Percentiles rank a stretch among this genome's conserved stretches.
Conservation (phyloP, 2,113 vertebrate species). For the Hippopotamus amphibius region DNA sequence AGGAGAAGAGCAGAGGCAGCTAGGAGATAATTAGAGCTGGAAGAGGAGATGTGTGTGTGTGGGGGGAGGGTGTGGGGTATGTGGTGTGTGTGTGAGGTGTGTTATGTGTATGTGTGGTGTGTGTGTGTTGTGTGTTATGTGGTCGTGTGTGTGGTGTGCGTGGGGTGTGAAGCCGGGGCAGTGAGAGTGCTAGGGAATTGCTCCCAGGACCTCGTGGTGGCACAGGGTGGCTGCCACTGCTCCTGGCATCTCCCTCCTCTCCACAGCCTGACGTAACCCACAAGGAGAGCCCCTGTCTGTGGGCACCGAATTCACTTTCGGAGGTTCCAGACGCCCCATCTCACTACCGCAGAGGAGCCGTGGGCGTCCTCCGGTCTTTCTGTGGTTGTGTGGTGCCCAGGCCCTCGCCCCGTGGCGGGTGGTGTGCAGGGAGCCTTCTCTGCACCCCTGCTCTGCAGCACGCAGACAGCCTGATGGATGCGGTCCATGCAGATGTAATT, state of each 20-base stretch:
- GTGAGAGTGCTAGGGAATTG: neutral
- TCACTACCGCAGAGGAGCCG: neutral
- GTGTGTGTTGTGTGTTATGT: neutral
- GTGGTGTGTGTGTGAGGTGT: neutral
- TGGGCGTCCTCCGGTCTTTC: neutral
- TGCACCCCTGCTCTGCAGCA: conserved; percentile 42
- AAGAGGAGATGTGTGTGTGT: neutral
- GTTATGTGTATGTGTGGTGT: neutral
- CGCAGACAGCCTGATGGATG: conserved; percentile 52
- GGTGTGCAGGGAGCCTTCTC: neutral
- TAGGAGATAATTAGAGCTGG: neutral
- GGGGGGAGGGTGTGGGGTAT: neutral
- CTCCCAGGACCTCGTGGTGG: neutral
- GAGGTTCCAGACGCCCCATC: neutral
- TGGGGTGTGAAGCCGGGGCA: neutral
- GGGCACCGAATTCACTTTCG: no score
- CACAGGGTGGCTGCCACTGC: neutral
- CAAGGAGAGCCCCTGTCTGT: neutral
- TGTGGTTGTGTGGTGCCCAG: accelerated
- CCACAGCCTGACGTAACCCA: accelerated
- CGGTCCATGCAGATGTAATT: neutral
- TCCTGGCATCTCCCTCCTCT: neutral
- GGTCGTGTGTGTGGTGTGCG: neutral
- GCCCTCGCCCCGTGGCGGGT: accelerated
- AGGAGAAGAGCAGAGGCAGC: neutral